These are phyloP conservation scores for Drosophila arawakana DNA, from an alignment of 1,140 invertebrate species.

Conservation along the genomic window DNA sequence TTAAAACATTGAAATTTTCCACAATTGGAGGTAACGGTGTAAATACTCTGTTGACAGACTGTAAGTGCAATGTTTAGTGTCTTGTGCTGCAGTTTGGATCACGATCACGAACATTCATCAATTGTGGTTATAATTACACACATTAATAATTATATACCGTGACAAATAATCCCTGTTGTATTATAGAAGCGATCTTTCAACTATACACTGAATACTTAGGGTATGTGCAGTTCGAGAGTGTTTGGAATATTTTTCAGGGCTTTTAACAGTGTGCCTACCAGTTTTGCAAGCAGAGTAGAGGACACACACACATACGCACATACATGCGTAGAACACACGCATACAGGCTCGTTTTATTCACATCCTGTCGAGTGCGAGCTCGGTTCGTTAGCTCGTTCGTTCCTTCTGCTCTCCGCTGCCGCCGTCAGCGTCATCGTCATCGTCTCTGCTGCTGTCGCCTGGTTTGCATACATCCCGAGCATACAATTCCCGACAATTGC, in stretches of 20 bases:
- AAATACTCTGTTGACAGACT: too few species aligned
- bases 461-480: slow-evolving; percentile 54
- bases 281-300: slow-evolving; percentile 46
- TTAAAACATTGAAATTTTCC: too few species aligned
- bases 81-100: background rate
- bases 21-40: too few species aligned
- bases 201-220: background rate
- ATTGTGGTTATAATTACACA: background rate
- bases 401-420: slow-evolving; percentile 46
- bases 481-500: slow-evolving; percentile 65
- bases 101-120: background rate
- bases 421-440: slow-evolving; percentile 14
- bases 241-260: background rate
- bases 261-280: slow-evolving; percentile 50
- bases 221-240: background rate
- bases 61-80: too few species aligned
- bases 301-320: slow-evolving; percentile 12
- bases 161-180: background rate
- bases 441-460: slow-evolving; percentile 24
- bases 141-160: background rate
- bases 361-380: slow-evolving; percentile 70
- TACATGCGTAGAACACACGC: slow-evolving; percentile 1
- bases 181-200: background rate
- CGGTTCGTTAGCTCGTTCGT: slow-evolving; percentile 63
- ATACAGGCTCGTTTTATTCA: slow-evolving; percentile 65